Percentiles rank a stretch among this genome's conserved stretches.
Conservation (phyloP, 2,888 invertebrate genomes). For the Stegana nigrithorax region DNA sequence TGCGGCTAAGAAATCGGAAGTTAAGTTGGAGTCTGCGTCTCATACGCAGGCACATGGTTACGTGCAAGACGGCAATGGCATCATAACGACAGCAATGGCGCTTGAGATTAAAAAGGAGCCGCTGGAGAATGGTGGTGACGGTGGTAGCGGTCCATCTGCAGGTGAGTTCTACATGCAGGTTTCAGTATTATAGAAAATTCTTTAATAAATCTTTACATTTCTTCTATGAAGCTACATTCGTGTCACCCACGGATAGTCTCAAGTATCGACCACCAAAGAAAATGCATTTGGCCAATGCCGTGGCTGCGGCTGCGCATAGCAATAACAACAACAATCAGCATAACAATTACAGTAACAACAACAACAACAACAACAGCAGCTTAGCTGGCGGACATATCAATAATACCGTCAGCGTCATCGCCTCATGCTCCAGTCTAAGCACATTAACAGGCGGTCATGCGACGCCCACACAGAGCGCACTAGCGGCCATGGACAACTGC, state of each 20-base stretch:
- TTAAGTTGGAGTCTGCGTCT: slow-evolving; percentile 12
- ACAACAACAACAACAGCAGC: neutral
- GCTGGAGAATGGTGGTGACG: slow-evolving; percentile 51
- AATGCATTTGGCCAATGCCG: slow-evolving; percentile 63
- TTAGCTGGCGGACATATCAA: slow-evolving; percentile 2
- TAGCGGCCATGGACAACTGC: slow-evolving; percentile 46
- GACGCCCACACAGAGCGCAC: slow-evolving; percentile 10
- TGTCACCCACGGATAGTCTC: slow-evolving; percentile 58
- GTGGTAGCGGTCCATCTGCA: too few species aligned
- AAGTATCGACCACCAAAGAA: slow-evolving; percentile 65
- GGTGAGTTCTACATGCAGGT: slow-evolving; percentile 25
- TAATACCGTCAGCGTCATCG: slow-evolving; percentile 55
- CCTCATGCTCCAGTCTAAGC: slow-evolving; percentile 50
- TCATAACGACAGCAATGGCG: slow-evolving; percentile 31
- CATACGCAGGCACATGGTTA: slow-evolving; percentile 17
- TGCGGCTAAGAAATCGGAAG: slow-evolving; percentile 45
- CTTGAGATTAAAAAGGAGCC: slow-evolving; percentile 60
- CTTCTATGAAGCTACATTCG: slow-evolving; percentile 52
- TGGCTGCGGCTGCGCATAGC: slow-evolving; percentile 57
- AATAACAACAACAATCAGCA: slow-evolving; percentile 25
- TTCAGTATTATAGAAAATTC: neutral
- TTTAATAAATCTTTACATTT: neutral
- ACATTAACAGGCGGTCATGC: slow-evolving; percentile 5
- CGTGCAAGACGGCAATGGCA: slow-evolving; percentile 33
- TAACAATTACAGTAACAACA: slow-evolving; percentile 24